These are phyloP conservation scores for Yoshiicerus persimilis DNA, from an alignment of 1,140 invertebrate species.

Conservation along the genomic window DNA sequence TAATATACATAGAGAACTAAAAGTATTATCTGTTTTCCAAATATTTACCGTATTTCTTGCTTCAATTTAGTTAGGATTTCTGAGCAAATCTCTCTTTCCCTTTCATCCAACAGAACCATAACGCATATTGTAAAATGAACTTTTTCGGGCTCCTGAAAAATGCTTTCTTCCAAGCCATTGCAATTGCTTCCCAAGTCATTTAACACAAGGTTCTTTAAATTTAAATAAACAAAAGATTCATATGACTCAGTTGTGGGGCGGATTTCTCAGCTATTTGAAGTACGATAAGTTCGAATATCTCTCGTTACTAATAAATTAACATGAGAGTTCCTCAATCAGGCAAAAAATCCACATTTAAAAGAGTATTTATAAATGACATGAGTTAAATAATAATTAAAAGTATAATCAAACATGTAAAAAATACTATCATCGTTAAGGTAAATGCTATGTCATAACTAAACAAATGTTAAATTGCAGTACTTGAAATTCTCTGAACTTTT, in stretches of 20 bases:
- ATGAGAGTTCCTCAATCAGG: too few species aligned
- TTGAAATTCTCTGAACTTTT: constrained; percentile 65
- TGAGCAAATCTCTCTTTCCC: constrained; percentile 62
- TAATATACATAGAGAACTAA: too few species aligned
- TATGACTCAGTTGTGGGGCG: too few species aligned
- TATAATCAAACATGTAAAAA: too few species aligned
- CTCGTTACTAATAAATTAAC: too few species aligned
- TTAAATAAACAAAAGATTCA: too few species aligned
- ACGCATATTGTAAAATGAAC: constrained; percentile 76
- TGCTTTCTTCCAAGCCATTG: constrained; percentile 62
- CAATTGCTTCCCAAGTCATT: not conserved
- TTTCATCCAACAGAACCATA: constrained; percentile 68
- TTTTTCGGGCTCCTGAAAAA: constrained; percentile 72
- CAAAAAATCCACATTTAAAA: too few species aligned
- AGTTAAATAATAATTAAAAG: too few species aligned
- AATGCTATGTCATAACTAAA: not conserved
- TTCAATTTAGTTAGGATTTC: not conserved
- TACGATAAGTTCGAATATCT: too few species aligned
- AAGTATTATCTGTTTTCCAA: not conserved
- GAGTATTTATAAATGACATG: too few species aligned
- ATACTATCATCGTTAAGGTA: too few species aligned
- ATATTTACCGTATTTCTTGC: not conserved
- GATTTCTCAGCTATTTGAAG: too few species aligned
- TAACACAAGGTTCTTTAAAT: constrained; percentile 51
- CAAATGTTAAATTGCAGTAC: constrained; percentile 49